Evolutionary conservation across 2,797 vertebrate species (phyloP), one percentile per base, ranked within the genome.

Genomic region (Poeciliopsis presidionis): DNA sequence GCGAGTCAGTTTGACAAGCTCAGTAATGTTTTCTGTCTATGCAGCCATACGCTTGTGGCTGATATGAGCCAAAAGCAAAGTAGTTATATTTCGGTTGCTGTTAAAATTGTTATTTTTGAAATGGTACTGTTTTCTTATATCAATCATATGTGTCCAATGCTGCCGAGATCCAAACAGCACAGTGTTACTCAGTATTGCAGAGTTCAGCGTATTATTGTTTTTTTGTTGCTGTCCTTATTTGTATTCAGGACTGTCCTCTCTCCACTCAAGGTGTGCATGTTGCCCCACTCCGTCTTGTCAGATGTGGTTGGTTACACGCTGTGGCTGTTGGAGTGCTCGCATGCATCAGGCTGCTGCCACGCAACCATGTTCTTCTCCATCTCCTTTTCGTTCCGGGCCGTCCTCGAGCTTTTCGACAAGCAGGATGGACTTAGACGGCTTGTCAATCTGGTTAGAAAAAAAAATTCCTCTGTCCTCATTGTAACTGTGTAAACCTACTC

Each of bases 291-390:
- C 9, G 96, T 99, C 88, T 95, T 99, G 72, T 96, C 97, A 28
- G 98, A 99, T 77, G 97, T 99, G 77, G 98, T 99, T 77, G 97
- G 96, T 87, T 99, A 99, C 89, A 99, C 98, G 1, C 94, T 99
- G 76, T 99, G 98, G 98, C 94, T 99, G 83, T 96, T 99, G 96
- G 98, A 99, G 82, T 99, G 98, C 91, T 99, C 98, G 41, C 98
- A 99, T 0, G 98, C 98, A 12, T 99, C 98, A 0, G 98, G 98
- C 81, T 98, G 98, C 94, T 99, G 98, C 93, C 98, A 99, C 33
- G 98, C 98, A 87, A 99, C 98, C 87, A 99, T 99, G 98, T 99
- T 99, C 94, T 99, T 99, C 93, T 99, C 98, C 83, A 99, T 99
- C 92, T 99, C 97, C 86, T 99, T 99, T 92, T 98, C 98, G 63